Evolutionary conservation across 2,113 vertebrate genomes (phyloP).

Genomic region (Grus americana): DNA sequence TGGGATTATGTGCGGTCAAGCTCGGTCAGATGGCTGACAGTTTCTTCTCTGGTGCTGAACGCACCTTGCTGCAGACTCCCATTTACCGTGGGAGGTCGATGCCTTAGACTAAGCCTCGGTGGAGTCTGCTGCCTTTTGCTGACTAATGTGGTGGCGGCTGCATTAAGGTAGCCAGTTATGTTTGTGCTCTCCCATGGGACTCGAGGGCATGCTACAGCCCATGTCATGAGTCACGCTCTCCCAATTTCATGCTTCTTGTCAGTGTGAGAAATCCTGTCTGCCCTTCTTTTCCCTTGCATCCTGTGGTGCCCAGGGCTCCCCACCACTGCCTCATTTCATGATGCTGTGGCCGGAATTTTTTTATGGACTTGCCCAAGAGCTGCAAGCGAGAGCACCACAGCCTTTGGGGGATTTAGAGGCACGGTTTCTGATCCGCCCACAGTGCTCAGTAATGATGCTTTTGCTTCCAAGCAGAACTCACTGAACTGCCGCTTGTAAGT

Average conservation of each 20-base stretch:
- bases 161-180: neutral
- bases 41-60: neutral
- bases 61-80: neutral
- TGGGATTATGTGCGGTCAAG: fast-evolving
- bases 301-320: neutral
- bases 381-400: neutral
- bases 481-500: neutral
- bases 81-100: neutral
- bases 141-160: neutral
- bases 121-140: neutral
- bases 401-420: neutral
- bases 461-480: neutral
- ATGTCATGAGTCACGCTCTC: neutral
- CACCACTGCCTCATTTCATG: neutral
- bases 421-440: neutral
- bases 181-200: neutral
- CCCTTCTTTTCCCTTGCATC: neutral
- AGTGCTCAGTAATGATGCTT: neutral
- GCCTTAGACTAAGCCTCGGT: neutral
- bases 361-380: neutral
- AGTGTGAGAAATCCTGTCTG: neutral
- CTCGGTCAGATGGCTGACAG: neutral
- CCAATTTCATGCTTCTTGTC: neutral
- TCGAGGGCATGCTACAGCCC: neutral
- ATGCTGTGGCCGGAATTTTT: neutral